Evolutionary conservation across 2,888 invertebrate species (phyloP).

Genomic region (Auanema freiburgensis): DNA sequence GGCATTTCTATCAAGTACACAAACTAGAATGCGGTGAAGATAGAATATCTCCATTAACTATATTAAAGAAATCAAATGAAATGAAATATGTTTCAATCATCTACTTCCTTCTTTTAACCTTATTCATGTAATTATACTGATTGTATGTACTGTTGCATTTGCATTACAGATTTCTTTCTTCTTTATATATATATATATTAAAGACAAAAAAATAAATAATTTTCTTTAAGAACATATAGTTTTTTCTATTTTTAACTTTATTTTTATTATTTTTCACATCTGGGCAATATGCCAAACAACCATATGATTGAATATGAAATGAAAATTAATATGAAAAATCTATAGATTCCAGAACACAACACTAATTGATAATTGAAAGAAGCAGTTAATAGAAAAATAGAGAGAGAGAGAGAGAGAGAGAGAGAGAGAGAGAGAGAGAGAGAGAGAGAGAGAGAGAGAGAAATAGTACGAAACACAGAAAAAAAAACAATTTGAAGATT

Average conservation of each 20-base stretch:
- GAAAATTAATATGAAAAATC: constrained; percentile 19
- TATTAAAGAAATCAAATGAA: too few relatives aligned
- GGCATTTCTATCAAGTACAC: constrained; percentile 24
- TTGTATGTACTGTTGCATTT: constrained; percentile 2
- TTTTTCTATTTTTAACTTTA: too few relatives aligned
- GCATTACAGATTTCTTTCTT: neutral
- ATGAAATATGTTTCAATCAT: too few relatives aligned
- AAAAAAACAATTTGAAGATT: too few relatives aligned
- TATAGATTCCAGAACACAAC: neutral
- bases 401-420: too few relatives aligned
- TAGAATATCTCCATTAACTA: neutral
- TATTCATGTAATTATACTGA: neutral
- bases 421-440: too few relatives aligned
- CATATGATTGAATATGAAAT: constrained; percentile 20
- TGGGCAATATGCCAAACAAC: constrained; percentile 23
- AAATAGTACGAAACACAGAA: neutral
- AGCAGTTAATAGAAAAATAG: too few relatives aligned
- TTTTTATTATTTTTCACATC: constrained; percentile 4
- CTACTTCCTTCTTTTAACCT: too few relatives aligned
- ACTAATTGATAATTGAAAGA: neutral
- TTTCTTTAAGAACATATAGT: too few relatives aligned
- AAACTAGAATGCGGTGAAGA: constrained; percentile 9
- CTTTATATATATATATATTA: too few relatives aligned
- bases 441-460: constrained; percentile 10
- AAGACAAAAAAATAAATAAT: too few relatives aligned